These are phyloP conservation scores for Cabera pusaria DNA, from an alignment of 2,888 invertebrate species.

Conservation along the genomic window DNA sequence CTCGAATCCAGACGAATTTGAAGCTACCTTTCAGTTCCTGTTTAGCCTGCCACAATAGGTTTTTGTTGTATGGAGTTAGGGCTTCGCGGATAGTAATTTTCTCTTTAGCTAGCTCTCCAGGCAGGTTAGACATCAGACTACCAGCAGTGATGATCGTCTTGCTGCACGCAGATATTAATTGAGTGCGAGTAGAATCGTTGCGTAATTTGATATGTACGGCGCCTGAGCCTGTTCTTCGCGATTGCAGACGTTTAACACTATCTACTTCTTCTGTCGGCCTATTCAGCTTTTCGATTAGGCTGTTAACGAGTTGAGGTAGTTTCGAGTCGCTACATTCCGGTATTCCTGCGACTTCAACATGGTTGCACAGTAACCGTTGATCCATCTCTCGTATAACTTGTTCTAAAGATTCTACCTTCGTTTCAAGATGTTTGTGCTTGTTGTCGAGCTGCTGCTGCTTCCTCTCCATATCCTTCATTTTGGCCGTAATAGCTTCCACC, in stretches of 20 bases:
- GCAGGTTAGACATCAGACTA: conserved; percentile 2
- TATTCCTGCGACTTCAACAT: background rate
- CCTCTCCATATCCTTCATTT: background rate
- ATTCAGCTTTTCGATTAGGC: background rate
- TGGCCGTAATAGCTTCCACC: background rate
- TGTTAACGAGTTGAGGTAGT: background rate
- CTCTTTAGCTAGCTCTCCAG: conserved; percentile 1
- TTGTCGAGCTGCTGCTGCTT: background rate
- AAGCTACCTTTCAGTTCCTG: conserved; percentile 1
- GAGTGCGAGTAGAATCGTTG: background rate
- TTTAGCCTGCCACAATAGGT: conserved; percentile 6
- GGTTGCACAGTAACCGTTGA: background rate
- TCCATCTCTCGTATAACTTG: background rate
- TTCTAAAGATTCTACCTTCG: background rate
- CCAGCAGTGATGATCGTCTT: background rate
- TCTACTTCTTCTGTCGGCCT: background rate
- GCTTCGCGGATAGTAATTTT: conserved; percentile 6
- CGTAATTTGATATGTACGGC: background rate
- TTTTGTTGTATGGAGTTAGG: conserved; percentile 3
- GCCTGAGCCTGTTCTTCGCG: background rate
- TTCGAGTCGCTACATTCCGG: background rate
- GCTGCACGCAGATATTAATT: conserved; percentile 1
- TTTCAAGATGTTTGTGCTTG: background rate
- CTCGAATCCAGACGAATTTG: conserved; percentile 4
- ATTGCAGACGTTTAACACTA: background rate